Conservation (phyloP, 2,888 invertebrate species). For the Dascillus cervinus region DNA sequence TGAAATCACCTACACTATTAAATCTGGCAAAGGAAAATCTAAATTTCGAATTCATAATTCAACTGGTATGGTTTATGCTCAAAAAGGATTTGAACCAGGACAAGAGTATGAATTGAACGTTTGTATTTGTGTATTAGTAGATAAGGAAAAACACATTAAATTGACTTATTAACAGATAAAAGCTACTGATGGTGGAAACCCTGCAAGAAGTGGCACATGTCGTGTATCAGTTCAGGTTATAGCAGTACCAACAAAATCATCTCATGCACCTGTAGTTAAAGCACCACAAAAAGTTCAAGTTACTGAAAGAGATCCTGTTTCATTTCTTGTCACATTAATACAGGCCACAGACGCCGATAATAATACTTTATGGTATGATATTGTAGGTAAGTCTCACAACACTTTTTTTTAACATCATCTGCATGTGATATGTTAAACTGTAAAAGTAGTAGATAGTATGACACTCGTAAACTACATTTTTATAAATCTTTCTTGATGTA, state of each 20-base stretch:
- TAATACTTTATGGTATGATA: constrained; percentile 85
- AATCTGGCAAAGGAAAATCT: constrained; percentile 69
- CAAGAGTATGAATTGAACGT: constrained; percentile 61
- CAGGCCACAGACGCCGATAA: constrained; percentile 81
- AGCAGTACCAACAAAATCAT: constrained; percentile 50
- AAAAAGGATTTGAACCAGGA: constrained; percentile 61
- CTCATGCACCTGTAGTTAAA: constrained; percentile 54
- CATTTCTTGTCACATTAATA: constrained; percentile 77
- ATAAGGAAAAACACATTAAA: not conserved
- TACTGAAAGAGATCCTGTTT: constrained; percentile 80
- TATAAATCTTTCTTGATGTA: too few species aligned
- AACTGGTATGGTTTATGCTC: constrained; percentile 75
- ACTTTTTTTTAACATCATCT: too few species aligned
- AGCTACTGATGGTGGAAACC: constrained; percentile 74
- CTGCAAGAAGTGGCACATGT: constrained; percentile 65
- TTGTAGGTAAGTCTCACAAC: constrained; percentile 71
- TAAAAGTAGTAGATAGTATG: too few species aligned
- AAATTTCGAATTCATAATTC: constrained; percentile 75
- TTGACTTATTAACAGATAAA: constrained; percentile 50
- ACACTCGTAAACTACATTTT: too few species aligned
- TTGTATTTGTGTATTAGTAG: constrained; percentile 29
- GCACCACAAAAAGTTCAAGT: constrained; percentile 62
- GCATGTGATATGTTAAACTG: too few species aligned
- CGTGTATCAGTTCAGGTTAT: constrained; percentile 65
- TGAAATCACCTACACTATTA: constrained; percentile 71